These are phyloP conservation scores for Chrysomallon squamiferum DNA, from an alignment of 1,140 invertebrate species.

Conservation along the genomic window DNA sequence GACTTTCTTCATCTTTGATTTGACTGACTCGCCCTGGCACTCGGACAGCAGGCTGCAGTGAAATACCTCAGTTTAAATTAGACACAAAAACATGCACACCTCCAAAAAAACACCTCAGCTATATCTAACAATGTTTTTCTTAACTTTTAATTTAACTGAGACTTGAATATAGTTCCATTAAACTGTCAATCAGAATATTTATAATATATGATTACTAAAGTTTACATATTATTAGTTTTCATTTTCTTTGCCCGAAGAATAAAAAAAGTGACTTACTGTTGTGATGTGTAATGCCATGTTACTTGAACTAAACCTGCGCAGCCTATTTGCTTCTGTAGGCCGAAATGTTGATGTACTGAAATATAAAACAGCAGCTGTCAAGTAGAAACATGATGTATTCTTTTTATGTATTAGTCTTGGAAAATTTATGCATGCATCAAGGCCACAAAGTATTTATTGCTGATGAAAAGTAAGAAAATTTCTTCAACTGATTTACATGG, in stretches of 20 bases:
- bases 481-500: background rate
- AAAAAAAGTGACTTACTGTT: background rate
- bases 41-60: conserved; percentile 59
- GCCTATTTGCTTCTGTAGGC: conserved; percentile 15
- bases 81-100: background rate
- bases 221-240: background rate
- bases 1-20: conserved; percentile 85
- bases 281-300: conserved; percentile 25
- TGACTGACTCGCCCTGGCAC: conserved; percentile 83
- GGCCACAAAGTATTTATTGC: background rate
- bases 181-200: background rate
- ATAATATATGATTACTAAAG: background rate
- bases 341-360: conserved; percentile 18
- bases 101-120: background rate
- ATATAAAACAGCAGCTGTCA: background rate
- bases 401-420: background rate
- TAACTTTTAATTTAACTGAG: background rate
- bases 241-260: background rate
- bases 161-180: background rate
- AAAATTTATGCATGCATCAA: background rate
- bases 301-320: conserved; percentile 34
- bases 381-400: background rate
- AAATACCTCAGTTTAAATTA: no score
- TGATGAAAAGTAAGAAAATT: background rate
- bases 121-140: background rate